Evolutionary conservation across 2,888 invertebrate species (phyloP).

Genomic region (Cylloceria caligata): DNA sequence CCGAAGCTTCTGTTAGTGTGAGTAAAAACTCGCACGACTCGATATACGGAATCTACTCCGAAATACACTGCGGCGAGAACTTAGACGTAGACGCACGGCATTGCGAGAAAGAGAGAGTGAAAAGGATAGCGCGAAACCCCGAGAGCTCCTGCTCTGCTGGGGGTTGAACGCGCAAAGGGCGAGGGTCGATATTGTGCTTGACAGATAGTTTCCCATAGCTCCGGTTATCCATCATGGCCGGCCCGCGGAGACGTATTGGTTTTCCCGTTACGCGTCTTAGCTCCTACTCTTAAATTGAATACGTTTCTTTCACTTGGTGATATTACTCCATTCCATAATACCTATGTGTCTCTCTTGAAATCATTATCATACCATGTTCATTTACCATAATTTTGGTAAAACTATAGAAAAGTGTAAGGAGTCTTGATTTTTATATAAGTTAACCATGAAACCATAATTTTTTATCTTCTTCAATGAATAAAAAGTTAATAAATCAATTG

Average conservation of each 20-base stretch:
- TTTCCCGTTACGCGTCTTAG: slow-evolving; percentile 82
- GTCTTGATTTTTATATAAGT: too few relatives aligned
- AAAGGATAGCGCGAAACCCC: slow-evolving; percentile 60
- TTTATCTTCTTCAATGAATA: too few relatives aligned
- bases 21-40: slow-evolving; percentile 58
- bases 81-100: slow-evolving; percentile 39
- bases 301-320: slow-evolving; percentile 67
- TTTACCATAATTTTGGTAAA: too few relatives aligned
- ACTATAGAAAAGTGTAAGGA: background rate
- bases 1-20: slow-evolving; percentile 10
- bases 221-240: slow-evolving; percentile 84
- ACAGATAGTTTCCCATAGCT: slow-evolving; percentile 85
- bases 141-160: slow-evolving; percentile 74
- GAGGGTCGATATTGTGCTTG: slow-evolving; percentile 85
- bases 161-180: slow-evolving; percentile 80
- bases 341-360: background rate
- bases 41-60: slow-evolving; percentile 58
- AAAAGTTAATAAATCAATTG: background rate
- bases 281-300: slow-evolving; percentile 80
- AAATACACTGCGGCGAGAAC: slow-evolving; percentile 53
- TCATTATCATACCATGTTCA: background rate
- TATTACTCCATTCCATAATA: slow-evolving; percentile 51
- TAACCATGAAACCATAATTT: too few relatives aligned
- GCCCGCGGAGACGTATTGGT: slow-evolving; percentile 82
- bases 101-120: slow-evolving; percentile 23